phyloP scores from a whole-genome alignment of 2,797 vertebrate genomes.

The Schizothorax lantsangensis region DNA sequence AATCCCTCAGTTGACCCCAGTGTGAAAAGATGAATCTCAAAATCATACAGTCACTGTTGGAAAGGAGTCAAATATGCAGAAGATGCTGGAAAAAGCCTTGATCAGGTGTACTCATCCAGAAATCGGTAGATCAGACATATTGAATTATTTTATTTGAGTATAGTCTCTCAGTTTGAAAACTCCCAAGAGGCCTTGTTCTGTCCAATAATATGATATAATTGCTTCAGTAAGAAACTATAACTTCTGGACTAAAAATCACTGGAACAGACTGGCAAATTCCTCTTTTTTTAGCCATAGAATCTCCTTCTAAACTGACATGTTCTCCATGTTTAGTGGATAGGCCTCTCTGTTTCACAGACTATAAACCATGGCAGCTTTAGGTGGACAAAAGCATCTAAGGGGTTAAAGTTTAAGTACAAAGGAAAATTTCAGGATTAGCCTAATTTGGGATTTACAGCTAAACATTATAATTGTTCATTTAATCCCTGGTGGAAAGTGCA shows the following conservation, averaged over 20 bases:
- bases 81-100: background rate
- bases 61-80: background rate
- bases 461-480: conserved; percentile 71
- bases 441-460: conserved; percentile 71
- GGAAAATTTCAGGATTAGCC: conserved; percentile 73
- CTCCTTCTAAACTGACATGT: conserved; percentile 63
- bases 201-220: background rate
- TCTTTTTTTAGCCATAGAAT: conserved; percentile 75
- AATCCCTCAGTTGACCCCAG: background rate
- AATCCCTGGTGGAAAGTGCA: conserved; percentile 70
- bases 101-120: background rate
- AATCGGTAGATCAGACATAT: background rate
- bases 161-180: background rate
- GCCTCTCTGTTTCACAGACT: conserved; percentile 62
- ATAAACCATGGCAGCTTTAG: conserved; percentile 42
- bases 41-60: background rate
- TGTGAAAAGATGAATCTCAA: background rate
- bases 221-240: background rate
- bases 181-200: background rate
- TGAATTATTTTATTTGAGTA: background rate
- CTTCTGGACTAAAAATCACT: background rate
- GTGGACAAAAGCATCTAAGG: conserved; percentile 43
- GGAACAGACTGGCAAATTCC: conserved; percentile 65
- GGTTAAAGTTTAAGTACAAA: conserved; percentile 65
- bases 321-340: conserved; percentile 59